These are phyloP conservation scores for Synergus gifuensis DNA, from an alignment of 2,888 invertebrate species.

Conservation along the genomic window DNA sequence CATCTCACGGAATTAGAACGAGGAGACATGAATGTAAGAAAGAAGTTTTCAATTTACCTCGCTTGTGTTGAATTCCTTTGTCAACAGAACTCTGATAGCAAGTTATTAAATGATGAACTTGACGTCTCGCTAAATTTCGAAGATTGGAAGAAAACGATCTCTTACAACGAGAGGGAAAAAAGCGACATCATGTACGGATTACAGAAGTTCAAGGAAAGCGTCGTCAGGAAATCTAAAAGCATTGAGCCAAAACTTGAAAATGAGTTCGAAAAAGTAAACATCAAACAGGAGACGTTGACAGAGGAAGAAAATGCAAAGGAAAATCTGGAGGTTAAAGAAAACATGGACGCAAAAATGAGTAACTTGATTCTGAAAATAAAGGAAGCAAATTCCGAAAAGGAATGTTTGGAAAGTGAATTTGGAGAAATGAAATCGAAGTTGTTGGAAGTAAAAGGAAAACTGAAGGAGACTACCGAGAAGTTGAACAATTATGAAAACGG, in stretches of 20 bases:
- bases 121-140: background rate
- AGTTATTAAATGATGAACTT: background rate
- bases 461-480: constrained; percentile 26
- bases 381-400: background rate
- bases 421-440: constrained; percentile 26
- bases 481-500: constrained; percentile 20
- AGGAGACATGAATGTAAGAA: background rate
- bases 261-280: background rate
- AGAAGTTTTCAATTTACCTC: constrained; percentile 18
- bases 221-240: constrained; percentile 23
- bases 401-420: constrained; percentile 24
- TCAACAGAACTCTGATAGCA: background rate
- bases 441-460: constrained; percentile 37
- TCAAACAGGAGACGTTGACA: background rate
- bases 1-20: constrained; percentile 26
- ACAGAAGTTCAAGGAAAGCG: constrained; percentile 14
- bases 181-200: constrained; percentile 8
- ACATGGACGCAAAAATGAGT: constrained; percentile 22
- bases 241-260: background rate
- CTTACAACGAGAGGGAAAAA: constrained; percentile 19
- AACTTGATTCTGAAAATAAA: constrained; percentile 42
- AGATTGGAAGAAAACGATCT: constrained; percentile 9
- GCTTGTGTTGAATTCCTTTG: constrained; percentile 17
- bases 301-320: background rate
- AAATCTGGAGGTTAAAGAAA: background rate